Percentiles rank a stretch among this genome's conserved stretches.
Evolutionary conservation across 2,888 invertebrate species (phyloP).

Genomic region (Volucella inanis): DNA sequence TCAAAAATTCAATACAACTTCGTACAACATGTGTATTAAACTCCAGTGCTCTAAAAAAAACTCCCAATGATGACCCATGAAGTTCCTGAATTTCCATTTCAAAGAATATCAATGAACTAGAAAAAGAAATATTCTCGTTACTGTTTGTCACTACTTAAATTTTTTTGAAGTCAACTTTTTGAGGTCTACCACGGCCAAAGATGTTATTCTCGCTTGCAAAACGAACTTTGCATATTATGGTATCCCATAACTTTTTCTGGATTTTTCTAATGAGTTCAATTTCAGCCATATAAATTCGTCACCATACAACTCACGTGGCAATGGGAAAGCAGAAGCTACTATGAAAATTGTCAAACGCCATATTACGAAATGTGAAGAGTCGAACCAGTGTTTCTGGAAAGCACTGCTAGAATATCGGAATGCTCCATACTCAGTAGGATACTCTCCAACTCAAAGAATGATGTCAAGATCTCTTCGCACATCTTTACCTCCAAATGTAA

Average conservation of each 20-base stretch:
- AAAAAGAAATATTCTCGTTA: conserved; percentile 30
- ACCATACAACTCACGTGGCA: background rate
- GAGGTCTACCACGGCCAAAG: background rate
- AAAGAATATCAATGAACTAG: conserved; percentile 36
- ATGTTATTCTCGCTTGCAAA: conserved; percentile 3
- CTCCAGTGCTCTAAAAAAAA: conserved; percentile 13
- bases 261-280: background rate
- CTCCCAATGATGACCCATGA: conserved; percentile 43
- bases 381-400: background rate
- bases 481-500: no score
- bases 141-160: conserved; percentile 19
- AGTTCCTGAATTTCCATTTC: conserved; percentile 23
- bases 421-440: background rate
- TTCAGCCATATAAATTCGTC: background rate
- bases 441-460: no score
- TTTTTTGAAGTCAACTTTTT: conserved; percentile 19
- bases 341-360: background rate
- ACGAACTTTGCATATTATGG: background rate
- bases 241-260: background rate
- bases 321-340: conserved; percentile 1
- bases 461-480: no score
- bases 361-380: background rate
- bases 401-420: conserved; percentile 1
- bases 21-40: conserved; percentile 2
- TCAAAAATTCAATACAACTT: background rate